Percentiles rank a stretch among this genome's conserved stretches.
These are phyloP conservation scores for Theonella swinhoei DNA, from an alignment of 37 sponge, comb jelly and placozoan species.

Conservation along the genomic window DNA sequence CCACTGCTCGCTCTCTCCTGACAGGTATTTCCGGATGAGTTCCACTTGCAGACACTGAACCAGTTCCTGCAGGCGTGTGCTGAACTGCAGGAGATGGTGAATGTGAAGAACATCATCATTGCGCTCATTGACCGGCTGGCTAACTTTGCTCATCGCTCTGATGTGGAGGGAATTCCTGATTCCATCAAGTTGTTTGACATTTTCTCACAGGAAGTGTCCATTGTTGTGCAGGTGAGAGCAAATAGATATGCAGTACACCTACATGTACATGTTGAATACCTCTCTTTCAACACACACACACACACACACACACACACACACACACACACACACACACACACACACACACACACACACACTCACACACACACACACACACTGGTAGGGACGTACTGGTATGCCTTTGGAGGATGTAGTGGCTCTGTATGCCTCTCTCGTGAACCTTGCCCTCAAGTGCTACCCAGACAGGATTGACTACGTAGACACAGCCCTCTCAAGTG, in stretches of 20 bases:
- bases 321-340: neutral
- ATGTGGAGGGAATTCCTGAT: constrained; percentile 85
- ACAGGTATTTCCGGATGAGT: constrained; percentile 99
- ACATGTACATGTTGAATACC: neutral
- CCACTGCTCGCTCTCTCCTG: neutral
- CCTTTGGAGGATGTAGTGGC: constrained; percentile 85
- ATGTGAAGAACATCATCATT: constrained; percentile 95
- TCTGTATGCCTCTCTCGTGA: constrained; percentile 85
- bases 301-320: neutral
- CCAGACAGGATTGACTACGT: constrained; percentile 89
- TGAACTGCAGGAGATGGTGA: constrained; percentile 83
- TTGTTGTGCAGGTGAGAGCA: constrained; percentile 81
- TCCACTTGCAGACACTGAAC: constrained; percentile 92
- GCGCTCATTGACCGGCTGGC: constrained; percentile 88
- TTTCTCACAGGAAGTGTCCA: constrained; percentile 93
- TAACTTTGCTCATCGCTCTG: constrained; percentile 81
- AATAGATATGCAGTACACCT: neutral
- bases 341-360: no score
- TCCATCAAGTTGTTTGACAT: constrained; percentile 92
- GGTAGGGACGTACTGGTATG: constrained; percentile 85
- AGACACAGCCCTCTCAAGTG: constrained; percentile 82
- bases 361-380: no score
- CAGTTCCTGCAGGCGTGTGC: constrained; percentile 85
- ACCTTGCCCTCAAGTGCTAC: constrained; percentile 96
- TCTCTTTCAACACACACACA: neutral